A percentile compares a stretch with the other conserved stretches of the same genome.
Conservation (phyloP, 2,113 vertebrate species). For the Dasyprocta punctata region DNA sequence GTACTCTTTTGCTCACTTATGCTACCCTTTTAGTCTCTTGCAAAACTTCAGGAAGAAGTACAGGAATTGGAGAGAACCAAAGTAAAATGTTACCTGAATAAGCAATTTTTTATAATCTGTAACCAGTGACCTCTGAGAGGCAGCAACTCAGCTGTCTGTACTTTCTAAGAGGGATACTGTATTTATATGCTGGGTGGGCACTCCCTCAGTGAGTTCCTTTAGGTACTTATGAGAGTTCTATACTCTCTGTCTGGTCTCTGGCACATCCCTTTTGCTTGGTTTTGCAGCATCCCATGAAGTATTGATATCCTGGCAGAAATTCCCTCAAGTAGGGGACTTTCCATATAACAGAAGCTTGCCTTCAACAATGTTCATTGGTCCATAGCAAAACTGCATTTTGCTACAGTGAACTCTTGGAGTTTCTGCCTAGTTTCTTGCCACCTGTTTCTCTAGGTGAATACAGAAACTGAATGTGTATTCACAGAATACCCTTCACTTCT, state of each 20-base stretch:
- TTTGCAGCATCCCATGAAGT: background rate
- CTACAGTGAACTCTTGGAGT: background rate
- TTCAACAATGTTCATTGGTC: background rate
- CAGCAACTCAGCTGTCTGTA: background rate
- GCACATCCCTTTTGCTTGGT: background rate
- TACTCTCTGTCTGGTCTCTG: background rate
- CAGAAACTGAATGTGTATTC: background rate
- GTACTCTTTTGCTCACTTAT: background rate
- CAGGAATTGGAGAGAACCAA: background rate
- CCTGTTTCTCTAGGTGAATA: background rate
- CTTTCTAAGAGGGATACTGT: background rate
- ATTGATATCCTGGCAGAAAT: background rate
- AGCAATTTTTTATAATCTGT: background rate
- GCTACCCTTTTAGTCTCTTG: background rate
- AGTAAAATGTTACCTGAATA: background rate
- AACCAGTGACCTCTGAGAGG: background rate
- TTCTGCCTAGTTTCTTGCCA: background rate
- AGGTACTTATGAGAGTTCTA: background rate
- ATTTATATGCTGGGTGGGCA: background rate
- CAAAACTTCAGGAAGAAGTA: background rate
- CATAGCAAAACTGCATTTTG: background rate
- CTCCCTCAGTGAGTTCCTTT: background rate
- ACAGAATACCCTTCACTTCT: background rate
- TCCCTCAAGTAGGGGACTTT: background rate
- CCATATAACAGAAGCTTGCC: background rate